phyloP scores from a whole-genome alignment of 2,888 invertebrate genomes.

The Elysia crispata region DNA sequence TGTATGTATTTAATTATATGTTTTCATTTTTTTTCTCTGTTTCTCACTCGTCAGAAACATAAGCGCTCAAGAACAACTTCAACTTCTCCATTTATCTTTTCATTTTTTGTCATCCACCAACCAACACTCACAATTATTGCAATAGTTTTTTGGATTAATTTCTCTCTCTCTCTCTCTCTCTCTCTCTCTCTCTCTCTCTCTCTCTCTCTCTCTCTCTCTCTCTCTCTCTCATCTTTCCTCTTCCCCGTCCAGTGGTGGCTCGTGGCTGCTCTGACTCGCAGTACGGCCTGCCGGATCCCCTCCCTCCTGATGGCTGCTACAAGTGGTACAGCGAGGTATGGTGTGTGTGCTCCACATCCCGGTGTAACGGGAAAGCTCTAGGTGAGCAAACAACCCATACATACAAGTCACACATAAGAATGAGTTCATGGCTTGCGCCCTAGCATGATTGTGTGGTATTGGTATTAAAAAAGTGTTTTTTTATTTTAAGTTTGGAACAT shows the following conservation, averaged over 20 bases:
- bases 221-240: no score
- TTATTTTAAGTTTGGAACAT: background rate
- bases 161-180: background rate
- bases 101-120: no score
- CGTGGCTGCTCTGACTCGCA: slow-evolving; percentile 30
- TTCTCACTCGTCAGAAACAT: no score
- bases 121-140: no score
- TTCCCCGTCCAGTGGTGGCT: slow-evolving; percentile 36
- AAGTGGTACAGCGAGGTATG: slow-evolving; percentile 46
- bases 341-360: slow-evolving; percentile 45
- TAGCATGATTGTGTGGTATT: background rate
- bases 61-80: no score
- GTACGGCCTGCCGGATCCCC: slow-evolving; percentile 44
- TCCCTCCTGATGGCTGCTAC: slow-evolving; percentile 50
- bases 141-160: no score
- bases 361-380: slow-evolving; percentile 42
- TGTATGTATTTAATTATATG: no score
- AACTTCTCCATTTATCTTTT: no score
- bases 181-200: background rate
- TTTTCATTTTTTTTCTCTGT: no score
- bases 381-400: slow-evolving; percentile 21
- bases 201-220: no score
- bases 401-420: no score
- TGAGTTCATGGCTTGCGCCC: background rate
- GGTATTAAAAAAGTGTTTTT: background rate